Evolutionary conservation across 2,888 invertebrate genomes (phyloP).

Genomic region (Pachliopta kotzebuea): DNA sequence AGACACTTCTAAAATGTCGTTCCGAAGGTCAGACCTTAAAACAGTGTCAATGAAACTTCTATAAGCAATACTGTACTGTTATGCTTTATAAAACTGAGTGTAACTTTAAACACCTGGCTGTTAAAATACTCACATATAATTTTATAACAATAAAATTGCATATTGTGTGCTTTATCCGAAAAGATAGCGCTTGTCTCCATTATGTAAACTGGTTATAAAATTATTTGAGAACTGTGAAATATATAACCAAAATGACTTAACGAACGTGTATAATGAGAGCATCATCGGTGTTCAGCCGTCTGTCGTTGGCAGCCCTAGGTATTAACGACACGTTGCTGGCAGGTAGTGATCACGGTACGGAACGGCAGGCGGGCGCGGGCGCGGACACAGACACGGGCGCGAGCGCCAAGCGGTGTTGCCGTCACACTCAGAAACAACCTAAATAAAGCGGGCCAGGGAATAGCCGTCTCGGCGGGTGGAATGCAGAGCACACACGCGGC

Average conservation of each 20-base stretch:
- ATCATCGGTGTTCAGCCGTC: slow-evolving; percentile 9
- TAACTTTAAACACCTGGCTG: slow-evolving; percentile 13
- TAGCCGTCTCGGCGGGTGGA: slow-evolving; percentile 65
- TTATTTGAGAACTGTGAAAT: not conserved
- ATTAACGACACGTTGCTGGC: slow-evolving; percentile 33
- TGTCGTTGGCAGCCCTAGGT: slow-evolving; percentile 39
- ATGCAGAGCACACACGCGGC: slow-evolving; percentile 42
- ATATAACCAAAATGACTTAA: slow-evolving; percentile 21
- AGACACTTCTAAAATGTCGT: slow-evolving; percentile 31
- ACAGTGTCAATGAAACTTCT: slow-evolving; percentile 22
- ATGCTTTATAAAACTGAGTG: not conserved
- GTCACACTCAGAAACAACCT: slow-evolving; percentile 69
- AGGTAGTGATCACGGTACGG: slow-evolving; percentile 37
- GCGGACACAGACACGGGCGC: slow-evolving; percentile 38
- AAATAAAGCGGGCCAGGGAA: slow-evolving; percentile 74
- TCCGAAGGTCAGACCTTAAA: slow-evolving; percentile 31
- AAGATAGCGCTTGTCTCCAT: no score
- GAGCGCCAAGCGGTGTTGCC: slow-evolving; percentile 44
- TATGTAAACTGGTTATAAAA: not conserved
- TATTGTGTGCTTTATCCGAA: no score
- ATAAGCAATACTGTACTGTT: slow-evolving; percentile 1
- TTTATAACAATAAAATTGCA: slow-evolving; percentile 8
- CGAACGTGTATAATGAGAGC: slow-evolving; percentile 16
- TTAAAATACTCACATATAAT: slow-evolving; percentile 5
- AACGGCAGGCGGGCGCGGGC: slow-evolving; percentile 36